phyloP scores from a whole-genome alignment of 2,888 invertebrate genomes.

The Folsomia manolachei region DNA sequence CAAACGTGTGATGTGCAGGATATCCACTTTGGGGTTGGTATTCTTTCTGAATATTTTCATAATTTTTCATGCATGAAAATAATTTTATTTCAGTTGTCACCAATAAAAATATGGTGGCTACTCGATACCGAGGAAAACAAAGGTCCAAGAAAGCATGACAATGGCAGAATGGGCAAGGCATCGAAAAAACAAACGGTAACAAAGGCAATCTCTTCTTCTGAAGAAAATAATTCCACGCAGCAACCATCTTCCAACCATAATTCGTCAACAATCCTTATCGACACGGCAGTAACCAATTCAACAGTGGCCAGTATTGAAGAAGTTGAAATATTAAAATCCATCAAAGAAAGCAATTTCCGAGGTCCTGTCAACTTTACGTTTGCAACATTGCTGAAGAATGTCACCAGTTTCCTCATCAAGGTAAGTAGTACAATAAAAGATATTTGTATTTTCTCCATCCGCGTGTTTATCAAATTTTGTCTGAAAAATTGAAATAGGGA shows the following conservation, averaged over 20 bases:
- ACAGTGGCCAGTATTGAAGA: neutral
- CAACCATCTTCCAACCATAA: too few relatives aligned
- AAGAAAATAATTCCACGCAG: neutral
- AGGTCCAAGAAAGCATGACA: neutral
- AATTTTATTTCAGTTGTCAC: conserved; percentile 2
- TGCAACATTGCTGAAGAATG: neutral
- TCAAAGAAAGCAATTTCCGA: neutral
- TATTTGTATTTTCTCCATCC: too few relatives aligned
- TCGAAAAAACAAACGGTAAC: conserved; percentile 1
- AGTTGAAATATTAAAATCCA: conserved; percentile 6
- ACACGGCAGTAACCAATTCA: neutral
- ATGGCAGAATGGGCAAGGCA: neutral
- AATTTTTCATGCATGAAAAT: too few relatives aligned
- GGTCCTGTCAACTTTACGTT: neutral
- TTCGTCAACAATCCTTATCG: neutral
- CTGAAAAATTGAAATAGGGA: neutral
- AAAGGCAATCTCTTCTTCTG: neutral
- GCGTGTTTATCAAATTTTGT: neutral
- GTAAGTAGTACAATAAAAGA: neutral
- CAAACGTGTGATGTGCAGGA: conserved; percentile 8
- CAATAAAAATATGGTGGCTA: conserved; percentile 4
- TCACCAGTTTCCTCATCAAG: neutral
- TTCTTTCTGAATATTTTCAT: neutral
- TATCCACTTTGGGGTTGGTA: neutral
- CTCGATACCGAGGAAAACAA: neutral